Evolutionary conservation across 2,888 invertebrate genomes (phyloP).

Genomic region (Sylvicola fuscatus): DNA sequence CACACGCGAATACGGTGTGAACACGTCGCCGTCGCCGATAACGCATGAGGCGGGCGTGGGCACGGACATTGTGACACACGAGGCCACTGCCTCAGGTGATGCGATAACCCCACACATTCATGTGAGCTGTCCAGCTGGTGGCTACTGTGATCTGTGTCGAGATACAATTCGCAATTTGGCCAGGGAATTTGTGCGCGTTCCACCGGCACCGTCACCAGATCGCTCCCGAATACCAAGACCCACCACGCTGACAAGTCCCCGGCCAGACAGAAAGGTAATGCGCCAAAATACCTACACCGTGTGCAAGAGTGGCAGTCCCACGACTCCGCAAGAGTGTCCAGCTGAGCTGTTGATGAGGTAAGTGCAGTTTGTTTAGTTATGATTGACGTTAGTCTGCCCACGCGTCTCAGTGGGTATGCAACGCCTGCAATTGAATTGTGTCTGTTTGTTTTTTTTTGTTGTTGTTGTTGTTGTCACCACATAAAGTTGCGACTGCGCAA

Average conservation of each 20-base stretch:
- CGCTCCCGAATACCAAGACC: constrained; percentile 20
- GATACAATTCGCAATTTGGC: constrained; percentile 32
- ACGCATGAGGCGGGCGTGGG: neutral
- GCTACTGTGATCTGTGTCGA: constrained; percentile 39
- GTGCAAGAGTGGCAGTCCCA: constrained; percentile 13
- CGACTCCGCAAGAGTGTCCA: constrained; percentile 7
- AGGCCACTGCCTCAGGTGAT: neutral
- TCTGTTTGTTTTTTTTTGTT: too few species aligned
- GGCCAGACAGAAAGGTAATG: constrained; percentile 18
- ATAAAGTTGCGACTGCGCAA: too few species aligned
- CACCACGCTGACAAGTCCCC: constrained; percentile 20
- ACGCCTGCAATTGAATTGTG: too few species aligned
- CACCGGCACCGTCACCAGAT: neutral
- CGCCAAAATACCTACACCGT: constrained; percentile 25
- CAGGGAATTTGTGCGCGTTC: constrained; percentile 21
- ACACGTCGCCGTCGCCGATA: too few species aligned
- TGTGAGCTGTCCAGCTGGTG: constrained; percentile 31
- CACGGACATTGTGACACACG: too few species aligned
- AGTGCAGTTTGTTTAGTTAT: constrained; percentile 7
- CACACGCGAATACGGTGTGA: too few species aligned
- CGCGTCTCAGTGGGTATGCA: too few species aligned
- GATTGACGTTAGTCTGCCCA: too few species aligned
- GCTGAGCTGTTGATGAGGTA: constrained; percentile 16
- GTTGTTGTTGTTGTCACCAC: too few species aligned
- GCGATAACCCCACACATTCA: constrained; percentile 13